Base-by-base conservation (phyloP, 2,797 vertebrate genomes). In the Nyctibius grandis region DNA sequence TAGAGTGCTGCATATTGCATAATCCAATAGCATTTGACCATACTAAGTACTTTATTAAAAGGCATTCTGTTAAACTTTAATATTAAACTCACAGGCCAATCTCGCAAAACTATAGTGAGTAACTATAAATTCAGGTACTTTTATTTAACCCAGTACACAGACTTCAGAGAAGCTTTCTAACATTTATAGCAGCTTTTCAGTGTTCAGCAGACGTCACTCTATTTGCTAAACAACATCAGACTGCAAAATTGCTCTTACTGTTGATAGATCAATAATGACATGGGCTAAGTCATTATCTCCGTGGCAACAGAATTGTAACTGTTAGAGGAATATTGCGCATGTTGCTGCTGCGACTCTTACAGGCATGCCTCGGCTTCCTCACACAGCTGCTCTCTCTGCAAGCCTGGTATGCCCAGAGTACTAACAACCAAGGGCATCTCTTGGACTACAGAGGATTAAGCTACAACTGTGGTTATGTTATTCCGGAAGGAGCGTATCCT, bases 291-390 rank as follows among this genome's bases (percentile, higher is more conserved):
- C 97, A 98, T 97, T 89, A 98, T 89, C 98, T 94, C 98, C 98
- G 98, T 98, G 98, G 96, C 98, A 98, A 98, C 98, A 98, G 98
- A 81, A 60, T n/a, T 14, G 4, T 14, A 21, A 9, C 44, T 98
- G 96, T 98, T 8, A 57, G 97, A 98, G 98, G 98, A 98, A 98
- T 36, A 98, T 98, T 97, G 98, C 98, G 96, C 98, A 96, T 89
- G 95, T 33, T 22, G 74, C 97, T 78, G 97, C 96, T 65, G 93
- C 1, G 4, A 20, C 97, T 98, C 36, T 50, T 29, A 85, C 97
- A 96, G 97, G 15, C 96, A 93, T 86, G 98, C 98, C 98, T 98
- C 98, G 97, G 98, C 98, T 98, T 98, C 98, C 98, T 98, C 98
- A 6, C 38, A 6, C 44, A 11, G 34, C 26, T 97, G 90, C 96